These are phyloP conservation scores for Zapus hudsonius DNA, from an alignment of 2,113 vertebrate genomes.

Conservation along the genomic window DNA sequence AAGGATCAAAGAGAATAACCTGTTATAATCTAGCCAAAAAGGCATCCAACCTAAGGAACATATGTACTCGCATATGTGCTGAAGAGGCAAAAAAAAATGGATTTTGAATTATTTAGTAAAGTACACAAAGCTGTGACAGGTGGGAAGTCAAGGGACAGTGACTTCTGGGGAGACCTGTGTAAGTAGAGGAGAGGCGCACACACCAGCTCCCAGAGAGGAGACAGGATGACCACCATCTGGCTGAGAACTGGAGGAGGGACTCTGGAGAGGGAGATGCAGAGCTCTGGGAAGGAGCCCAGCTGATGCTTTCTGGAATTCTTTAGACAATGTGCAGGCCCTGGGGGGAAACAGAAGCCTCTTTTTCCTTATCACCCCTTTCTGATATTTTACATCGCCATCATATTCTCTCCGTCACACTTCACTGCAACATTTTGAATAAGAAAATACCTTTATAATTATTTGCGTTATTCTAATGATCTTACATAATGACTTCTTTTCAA, in stretches of 20 bases:
- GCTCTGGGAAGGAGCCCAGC: not conserved
- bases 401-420: not conserved
- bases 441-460: not conserved
- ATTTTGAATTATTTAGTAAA: not conserved
- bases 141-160: not conserved
- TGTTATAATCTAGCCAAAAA: no score
- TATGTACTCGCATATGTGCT: not conserved
- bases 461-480: not conserved
- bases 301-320: accelerated
- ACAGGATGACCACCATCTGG: accelerated
- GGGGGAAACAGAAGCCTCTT: not conserved
- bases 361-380: no score
- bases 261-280: accelerated
- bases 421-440: not conserved
- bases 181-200: not conserved
- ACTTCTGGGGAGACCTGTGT: not conserved
- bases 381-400: not conserved
- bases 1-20: no score
- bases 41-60: not conserved
- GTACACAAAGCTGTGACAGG: not conserved
- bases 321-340: not conserved
- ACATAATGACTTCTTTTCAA: not conserved
- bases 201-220: not conserved
- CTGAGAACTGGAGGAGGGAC: no score
- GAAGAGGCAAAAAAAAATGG: not conserved